Base-by-base conservation (phyloP, 2,113 vertebrate species). In the Corythaeola cristata region DNA sequence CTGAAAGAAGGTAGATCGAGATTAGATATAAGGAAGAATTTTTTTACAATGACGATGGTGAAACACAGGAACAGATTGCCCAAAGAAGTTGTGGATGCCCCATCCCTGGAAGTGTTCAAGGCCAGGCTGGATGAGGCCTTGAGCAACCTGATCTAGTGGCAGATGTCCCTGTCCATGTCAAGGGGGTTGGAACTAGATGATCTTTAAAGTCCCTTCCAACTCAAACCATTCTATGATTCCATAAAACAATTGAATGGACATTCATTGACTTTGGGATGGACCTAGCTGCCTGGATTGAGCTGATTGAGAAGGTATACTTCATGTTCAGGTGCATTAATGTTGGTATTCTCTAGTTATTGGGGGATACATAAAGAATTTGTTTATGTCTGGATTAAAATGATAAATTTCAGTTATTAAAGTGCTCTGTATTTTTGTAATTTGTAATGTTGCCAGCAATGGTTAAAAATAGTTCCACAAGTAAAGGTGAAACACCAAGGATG, bases 241-340 rank as follows among this genome's bases (percentile, higher is more conserved):
- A 44, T 44, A 44, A 44, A 73, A 98, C 98, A 55, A 98, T 98
- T 86, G 97, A 98, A 26, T 98, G 98, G 64, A 37, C 33, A 3
- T 68, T 81, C 78, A 81, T 81, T 47, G 78, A 81, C 52, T 81
- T 81, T 81, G 78, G 78, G 63, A 81, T 81, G 78, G 78, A 81
- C 64, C 52, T 81, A 27, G 78, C 78, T 49, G 78, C 78, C 41
- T 81, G 78, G 64, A 82, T 82, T 39, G 79, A 82, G 79, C 79
- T 82, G 1, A 82, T 82, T 39, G 79, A 82, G 66, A 98, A 98
- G 98, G 98, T 98, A 78, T 63, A 32, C 22, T 64, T 10, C 37
- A 24, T 72, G 15, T 45, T 72, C 32, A 44, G 7, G 15, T 55
- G 32, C 17, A 33, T 26, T 24, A 26, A 37, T 49, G 23, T 35